Evolutionary conservation across 1,140 invertebrate species (phyloP).

Genomic region (Eciton burchellii): DNA sequence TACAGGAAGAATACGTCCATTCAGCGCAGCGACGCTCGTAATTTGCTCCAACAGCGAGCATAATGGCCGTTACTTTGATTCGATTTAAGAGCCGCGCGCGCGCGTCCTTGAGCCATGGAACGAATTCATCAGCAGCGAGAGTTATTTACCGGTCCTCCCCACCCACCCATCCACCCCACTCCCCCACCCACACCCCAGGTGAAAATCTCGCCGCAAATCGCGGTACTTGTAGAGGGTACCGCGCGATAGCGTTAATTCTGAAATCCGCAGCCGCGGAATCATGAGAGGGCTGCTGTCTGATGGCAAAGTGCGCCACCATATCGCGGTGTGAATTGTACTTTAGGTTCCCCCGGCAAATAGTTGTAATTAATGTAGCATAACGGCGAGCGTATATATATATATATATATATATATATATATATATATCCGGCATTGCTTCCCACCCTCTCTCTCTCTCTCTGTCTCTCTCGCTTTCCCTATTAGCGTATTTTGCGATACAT

Average conservation of each 20-base stretch:
- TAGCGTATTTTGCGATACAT: no score
- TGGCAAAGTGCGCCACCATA: not conserved
- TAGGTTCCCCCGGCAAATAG: not conserved
- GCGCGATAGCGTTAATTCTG: not conserved
- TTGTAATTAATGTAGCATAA: no score
- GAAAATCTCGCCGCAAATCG: no score
- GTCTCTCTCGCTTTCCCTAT: no score
- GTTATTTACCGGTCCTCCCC: constrained; percentile 38
- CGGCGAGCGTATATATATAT: not conserved
- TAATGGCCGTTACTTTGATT: constrained; percentile 51
- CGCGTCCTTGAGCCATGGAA: not conserved
- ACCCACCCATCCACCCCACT: no score
- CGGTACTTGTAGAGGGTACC: not conserved
- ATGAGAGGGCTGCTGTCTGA: not conserved
- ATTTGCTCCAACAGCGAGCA: constrained; percentile 44
- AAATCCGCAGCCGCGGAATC: constrained; percentile 5
- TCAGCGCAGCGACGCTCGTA: constrained; percentile 41
- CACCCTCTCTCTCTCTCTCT: no score
- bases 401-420: not conserved
- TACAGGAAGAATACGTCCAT: constrained; percentile 46
- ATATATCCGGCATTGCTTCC: not conserved
- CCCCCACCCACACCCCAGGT: no score
- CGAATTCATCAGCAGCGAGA: constrained; percentile 12
- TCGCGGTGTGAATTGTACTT: not conserved
- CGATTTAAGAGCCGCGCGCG: constrained; percentile 47